Percentiles rank a stretch among this genome's conserved stretches.
These are phyloP conservation scores for Mactra quadrangularis DNA, from an alignment of 1,140 invertebrate species.

Conservation along the genomic window DNA sequence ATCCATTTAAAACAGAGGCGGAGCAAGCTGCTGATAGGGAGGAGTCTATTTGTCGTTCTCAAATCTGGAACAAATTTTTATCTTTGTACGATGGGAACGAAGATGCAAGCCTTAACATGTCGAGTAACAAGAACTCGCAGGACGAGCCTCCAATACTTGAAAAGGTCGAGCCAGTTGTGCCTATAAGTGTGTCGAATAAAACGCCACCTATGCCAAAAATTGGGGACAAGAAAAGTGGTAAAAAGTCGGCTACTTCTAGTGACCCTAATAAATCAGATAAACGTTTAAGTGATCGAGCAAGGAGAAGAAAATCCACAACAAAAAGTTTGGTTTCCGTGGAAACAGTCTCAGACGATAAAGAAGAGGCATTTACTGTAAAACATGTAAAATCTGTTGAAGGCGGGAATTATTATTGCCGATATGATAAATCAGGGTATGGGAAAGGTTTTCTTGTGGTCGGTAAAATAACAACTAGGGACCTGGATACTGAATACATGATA, in stretches of 20 bases:
- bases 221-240: conserved; percentile 23
- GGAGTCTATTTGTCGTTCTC: not conserved
- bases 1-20: conserved; percentile 39
- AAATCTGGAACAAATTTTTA: conserved; percentile 39
- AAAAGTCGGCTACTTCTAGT: conserved; percentile 13
- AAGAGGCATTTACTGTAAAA: conserved; percentile 36
- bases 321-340: not conserved
- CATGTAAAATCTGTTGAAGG: conserved; percentile 11
- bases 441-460: conserved; percentile 33
- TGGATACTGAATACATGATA: conserved; percentile 27
- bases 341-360: not conserved
- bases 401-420: conserved; percentile 15
- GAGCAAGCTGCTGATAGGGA: conserved; percentile 14
- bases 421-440: conserved; percentile 51
- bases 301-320: conserved; percentile 1
- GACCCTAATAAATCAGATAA: not conserved
- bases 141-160: conserved; percentile 49
- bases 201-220: conserved; percentile 58
- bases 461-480: not conserved
- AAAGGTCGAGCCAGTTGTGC: conserved; percentile 54
- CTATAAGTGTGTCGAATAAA: conserved; percentile 1
- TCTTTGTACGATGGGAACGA: not conserved
- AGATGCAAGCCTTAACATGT: not conserved
- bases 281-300: not conserved
- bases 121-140: not conserved